A percentile compares a stretch with the other conserved stretches of the same genome.
phyloP scores from a whole-genome alignment of 2,113 vertebrate genomes.

The Chionomys nivalis region DNA sequence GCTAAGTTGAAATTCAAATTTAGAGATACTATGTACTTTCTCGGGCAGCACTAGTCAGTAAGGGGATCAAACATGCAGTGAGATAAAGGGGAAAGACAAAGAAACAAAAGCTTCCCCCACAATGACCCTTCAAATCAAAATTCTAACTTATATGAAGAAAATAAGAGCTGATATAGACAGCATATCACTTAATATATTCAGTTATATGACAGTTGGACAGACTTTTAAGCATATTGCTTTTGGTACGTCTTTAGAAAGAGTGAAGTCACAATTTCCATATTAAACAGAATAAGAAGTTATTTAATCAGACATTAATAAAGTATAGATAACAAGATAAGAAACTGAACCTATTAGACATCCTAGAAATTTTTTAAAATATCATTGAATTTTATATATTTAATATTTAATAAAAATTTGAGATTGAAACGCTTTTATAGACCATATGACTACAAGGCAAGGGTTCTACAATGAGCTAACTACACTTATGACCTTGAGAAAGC shows the following conservation, averaged over 20 bases:
- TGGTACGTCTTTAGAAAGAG: conserved; percentile 43
- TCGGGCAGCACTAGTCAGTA: neutral
- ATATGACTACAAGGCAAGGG: neutral
- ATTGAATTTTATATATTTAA: conserved; percentile 25
- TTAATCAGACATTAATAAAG: conserved; percentile 22
- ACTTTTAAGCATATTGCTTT: neutral
- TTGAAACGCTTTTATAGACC: neutral
- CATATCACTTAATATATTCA: conserved; percentile 8
- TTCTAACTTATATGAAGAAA: conserved; percentile 9
- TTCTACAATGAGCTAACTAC: neutral
- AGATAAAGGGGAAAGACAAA: neutral
- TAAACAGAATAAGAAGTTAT: conserved; percentile 20
- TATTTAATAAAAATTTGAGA: conserved; percentile 25
- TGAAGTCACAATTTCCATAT: neutral
- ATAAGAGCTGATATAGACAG: neutral
- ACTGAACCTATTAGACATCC: neutral
- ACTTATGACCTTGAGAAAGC: neutral
- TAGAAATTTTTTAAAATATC: neutral
- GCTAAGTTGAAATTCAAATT: conserved; percentile 27
- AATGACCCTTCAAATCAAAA: neutral
- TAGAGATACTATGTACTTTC: neutral
- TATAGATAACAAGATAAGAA: neutral
- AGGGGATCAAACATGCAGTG: neutral
- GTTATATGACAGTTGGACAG: neutral
- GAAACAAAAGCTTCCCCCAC: neutral